Conservation (phyloP, 2,888 invertebrate species). For the Tanypteryx hageni region DNA sequence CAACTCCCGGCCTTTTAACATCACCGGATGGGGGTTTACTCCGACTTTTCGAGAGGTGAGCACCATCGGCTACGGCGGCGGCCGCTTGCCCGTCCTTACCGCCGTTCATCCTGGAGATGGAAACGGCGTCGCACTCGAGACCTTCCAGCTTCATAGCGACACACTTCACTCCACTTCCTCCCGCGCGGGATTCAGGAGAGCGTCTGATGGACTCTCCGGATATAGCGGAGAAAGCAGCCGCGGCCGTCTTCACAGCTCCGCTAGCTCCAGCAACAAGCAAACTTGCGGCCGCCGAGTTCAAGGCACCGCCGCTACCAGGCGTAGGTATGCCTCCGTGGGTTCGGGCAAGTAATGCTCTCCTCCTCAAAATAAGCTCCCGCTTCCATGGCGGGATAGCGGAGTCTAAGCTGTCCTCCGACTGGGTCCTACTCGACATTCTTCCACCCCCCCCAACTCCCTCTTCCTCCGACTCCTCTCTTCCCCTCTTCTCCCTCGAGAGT, state of each 20-base stretch:
- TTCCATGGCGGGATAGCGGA: conserved; percentile 86
- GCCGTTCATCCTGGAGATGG: conserved; percentile 60
- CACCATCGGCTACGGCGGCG: conserved; percentile 39
- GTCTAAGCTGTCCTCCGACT: conserved; percentile 62
- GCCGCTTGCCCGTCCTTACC: conserved; percentile 31
- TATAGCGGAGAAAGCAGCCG: conserved; percentile 67
- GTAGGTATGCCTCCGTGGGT: conserved; percentile 54
- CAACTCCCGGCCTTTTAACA: conserved; percentile 30
- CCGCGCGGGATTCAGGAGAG: conserved; percentile 73
- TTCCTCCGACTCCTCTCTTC: conserved; percentile 24
- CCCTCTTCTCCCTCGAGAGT: conserved; percentile 29
- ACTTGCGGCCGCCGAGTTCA: conserved; percentile 66
- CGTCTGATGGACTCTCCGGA: conserved; percentile 71
- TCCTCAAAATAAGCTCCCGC: conserved; percentile 87
- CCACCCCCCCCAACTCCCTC: conserved; percentile 35
- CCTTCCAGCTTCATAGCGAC: conserved; percentile 70
- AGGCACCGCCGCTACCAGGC: conserved; percentile 64
- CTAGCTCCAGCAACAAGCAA: conserved; percentile 69
- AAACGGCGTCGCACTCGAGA: conserved; percentile 55
- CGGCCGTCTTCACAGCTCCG: conserved; percentile 70
- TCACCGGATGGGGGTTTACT: conserved; percentile 26
- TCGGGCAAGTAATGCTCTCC: conserved; percentile 75
- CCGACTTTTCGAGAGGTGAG: neutral
- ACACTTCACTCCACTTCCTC: conserved; percentile 67
- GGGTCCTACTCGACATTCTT: conserved; percentile 60